Conservation (phyloP, 2,113 vertebrate species). For the Genyomyrus donnyi region DNA sequence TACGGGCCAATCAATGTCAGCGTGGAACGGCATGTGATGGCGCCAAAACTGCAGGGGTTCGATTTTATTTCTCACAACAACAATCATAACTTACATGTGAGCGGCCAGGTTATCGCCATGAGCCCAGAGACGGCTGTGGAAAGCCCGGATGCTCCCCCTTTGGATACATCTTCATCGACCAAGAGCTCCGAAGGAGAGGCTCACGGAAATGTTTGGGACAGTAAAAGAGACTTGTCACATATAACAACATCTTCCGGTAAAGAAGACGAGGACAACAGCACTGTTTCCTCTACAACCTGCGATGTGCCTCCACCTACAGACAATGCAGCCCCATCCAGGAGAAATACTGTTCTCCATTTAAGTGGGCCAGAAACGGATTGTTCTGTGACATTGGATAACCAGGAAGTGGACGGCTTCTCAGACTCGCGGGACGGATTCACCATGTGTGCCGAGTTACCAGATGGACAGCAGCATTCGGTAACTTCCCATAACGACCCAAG, state of each 20-base stretch:
- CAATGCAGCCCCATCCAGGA: constrained; percentile 44
- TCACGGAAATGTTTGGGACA: not conserved
- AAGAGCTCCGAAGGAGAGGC: constrained; percentile 17
- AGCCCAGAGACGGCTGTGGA: constrained; percentile 41
- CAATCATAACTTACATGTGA: constrained; percentile 33
- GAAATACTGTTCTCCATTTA: constrained; percentile 29
- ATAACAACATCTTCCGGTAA: constrained; percentile 13
- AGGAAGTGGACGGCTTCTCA: constrained; percentile 47
- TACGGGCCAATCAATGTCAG: constrained; percentile 55
- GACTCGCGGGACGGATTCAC: constrained; percentile 20
- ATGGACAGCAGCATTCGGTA: constrained; percentile 20
- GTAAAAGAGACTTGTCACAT: constrained; percentile 17
- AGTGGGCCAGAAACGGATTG: constrained; percentile 57
- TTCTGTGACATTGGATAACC: constrained; percentile 60
- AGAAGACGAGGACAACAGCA: constrained; percentile 14
- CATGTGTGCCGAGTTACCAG: not conserved
- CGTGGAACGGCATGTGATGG: constrained; percentile 61
- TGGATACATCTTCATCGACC: not conserved
- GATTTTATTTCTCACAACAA: constrained; percentile 29
- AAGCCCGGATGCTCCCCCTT: constrained; percentile 30
- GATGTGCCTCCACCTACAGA: constrained; percentile 35
- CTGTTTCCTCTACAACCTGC: constrained; percentile 34
- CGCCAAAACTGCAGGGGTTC: constrained; percentile 64
- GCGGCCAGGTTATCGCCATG: constrained; percentile 22
- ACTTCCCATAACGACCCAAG: constrained; percentile 36